Conservation (phyloP, 2,888 invertebrate genomes). For the Amblyjoppa fuscipennis region DNA sequence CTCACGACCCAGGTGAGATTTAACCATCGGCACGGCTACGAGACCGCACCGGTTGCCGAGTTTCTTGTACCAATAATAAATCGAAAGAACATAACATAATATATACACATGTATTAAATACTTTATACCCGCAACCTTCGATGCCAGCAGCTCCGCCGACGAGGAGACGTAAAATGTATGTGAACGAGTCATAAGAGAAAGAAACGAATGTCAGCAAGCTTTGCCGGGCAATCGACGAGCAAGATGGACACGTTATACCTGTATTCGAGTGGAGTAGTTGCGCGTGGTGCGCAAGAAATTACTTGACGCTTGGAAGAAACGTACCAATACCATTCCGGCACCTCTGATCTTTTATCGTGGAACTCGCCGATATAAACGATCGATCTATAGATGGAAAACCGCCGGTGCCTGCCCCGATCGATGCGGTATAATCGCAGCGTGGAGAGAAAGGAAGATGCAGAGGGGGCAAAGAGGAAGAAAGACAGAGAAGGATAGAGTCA, state of each 20-base stretch:
- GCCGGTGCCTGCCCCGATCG: conserved; percentile 38
- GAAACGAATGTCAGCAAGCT: conserved; percentile 1
- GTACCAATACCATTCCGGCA: conserved; percentile 68
- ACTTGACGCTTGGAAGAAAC: conserved; percentile 69
- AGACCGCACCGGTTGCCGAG: conserved; percentile 16
- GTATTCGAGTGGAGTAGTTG: conserved; percentile 35
- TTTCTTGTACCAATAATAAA: conserved; percentile 24
- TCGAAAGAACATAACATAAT: conserved; percentile 22
- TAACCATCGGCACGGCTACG: not conserved
- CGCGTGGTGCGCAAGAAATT: conserved; percentile 61
- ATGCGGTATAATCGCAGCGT: conserved; percentile 20
- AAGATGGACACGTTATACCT: conserved; percentile 35
- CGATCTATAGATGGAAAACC: conserved; percentile 68
- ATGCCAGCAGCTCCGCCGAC: conserved; percentile 13
- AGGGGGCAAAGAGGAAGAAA: conserved; percentile 19
- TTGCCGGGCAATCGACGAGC: not conserved
- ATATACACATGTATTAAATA: not conserved
- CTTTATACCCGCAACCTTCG: conserved; percentile 1
- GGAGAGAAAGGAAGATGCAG: conserved; percentile 15
- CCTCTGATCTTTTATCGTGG: conserved; percentile 60
- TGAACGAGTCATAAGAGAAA: not conserved
- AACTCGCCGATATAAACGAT: conserved; percentile 31
- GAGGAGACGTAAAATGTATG: conserved; percentile 28
- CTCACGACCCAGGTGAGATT: too few relatives aligned
- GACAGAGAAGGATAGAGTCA: conserved; percentile 28